Evolutionary conservation across 2,888 invertebrate genomes (phyloP), one percentile per base, ranked within the genome.

Genomic region (Galeruca laticollis): DNA sequence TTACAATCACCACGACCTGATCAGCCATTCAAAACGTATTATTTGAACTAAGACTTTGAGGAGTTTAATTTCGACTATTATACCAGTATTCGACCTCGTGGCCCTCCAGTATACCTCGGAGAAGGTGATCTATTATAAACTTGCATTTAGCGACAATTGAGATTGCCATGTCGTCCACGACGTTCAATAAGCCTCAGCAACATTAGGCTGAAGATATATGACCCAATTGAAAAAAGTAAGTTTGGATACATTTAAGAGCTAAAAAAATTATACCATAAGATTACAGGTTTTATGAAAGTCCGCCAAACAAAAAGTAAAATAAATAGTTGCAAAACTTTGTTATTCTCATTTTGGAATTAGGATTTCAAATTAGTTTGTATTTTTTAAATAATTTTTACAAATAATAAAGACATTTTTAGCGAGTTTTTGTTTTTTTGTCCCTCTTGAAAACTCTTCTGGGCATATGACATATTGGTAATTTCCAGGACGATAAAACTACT

Each of bases 21-120:
- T n/a, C n/a, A 40, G 13, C 40, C 40, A 40, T 40, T n/a, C 4
- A n/a, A 40, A 60, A 56, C 69, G 5, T 15, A 60, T n/a, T 47
- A 40, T 26, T 13, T 60, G 8, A 76, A 37, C 52, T 74, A 62
- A 43, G 60, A 60, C 3, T 43, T 60, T 47, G 20, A 60, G n/a
- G 15, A 60, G 10, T 60, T 20, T 47, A 13, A 11, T 47, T 20
- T 0, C 21, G 60, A 26, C 13, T 8, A 26, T n/a, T 65, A 75
- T 71, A 71, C 51, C 47, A 75, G 72, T 65, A 75, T 75, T 56
- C 54, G 72, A 75, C n/a, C n/a, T n/a, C n/a, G n/a, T n/a, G n/a
- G n/a, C 51, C n/a, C 33, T 73, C 43, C 73, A 73, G 61, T 71
- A 74, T 66, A 65, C 57, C 26, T 60, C 73, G 33, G 68, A 70